phyloP scores from a whole-genome alignment of 2,888 invertebrate genomes.

The Ditula angustiorana region DNA sequence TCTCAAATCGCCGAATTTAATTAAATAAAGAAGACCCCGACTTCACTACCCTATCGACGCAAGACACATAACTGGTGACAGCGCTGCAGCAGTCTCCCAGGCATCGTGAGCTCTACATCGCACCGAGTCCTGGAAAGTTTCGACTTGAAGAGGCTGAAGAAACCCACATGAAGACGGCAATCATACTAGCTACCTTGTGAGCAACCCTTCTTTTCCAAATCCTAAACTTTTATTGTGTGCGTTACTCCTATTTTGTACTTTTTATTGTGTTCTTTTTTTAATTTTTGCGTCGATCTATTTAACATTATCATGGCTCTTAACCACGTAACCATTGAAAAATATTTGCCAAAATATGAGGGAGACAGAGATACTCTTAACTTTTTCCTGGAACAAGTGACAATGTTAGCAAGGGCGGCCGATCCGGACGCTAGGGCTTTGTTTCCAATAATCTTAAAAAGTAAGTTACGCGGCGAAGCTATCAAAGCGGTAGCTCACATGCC shows the following conservation, averaged over 20 bases:
- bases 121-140: neutral
- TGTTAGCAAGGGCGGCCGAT: slow-evolving; percentile 10
- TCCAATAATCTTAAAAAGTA: slow-evolving; percentile 1
- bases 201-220: neutral
- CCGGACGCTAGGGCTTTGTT: slow-evolving; percentile 8
- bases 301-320: slow-evolving; percentile 5
- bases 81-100: neutral
- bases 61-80: neutral
- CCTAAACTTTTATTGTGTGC: neutral
- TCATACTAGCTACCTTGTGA: neutral
- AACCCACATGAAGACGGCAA: neutral
- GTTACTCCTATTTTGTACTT: neutral
- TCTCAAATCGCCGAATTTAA: no score
- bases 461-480: slow-evolving; percentile 1
- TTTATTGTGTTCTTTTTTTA: neutral
- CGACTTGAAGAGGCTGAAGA: neutral
- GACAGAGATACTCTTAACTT: slow-evolving; percentile 10
- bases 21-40: no score
- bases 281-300: neutral
- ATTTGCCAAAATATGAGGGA: slow-evolving; percentile 3
- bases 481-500: slow-evolving; percentile 4
- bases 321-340: slow-evolving; percentile 1
- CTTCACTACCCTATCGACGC: no score
- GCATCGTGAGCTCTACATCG: neutral
- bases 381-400: neutral